These are phyloP conservation scores for Aleiodes alternator DNA, from an alignment of 2,888 invertebrate genomes.

Conservation along the genomic window DNA sequence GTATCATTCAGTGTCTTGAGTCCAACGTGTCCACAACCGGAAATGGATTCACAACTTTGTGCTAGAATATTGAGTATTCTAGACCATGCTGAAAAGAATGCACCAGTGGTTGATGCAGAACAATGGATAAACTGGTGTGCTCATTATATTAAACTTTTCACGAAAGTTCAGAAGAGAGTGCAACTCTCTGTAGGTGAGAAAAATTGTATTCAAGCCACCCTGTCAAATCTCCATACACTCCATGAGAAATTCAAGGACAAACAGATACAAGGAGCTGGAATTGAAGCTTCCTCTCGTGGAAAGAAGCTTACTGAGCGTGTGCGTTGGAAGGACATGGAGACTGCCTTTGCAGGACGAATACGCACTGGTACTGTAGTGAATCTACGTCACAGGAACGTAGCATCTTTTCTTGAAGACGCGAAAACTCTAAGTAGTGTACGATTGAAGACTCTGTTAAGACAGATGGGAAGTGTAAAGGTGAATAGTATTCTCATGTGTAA, in stretches of 20 bases:
- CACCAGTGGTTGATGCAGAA: no score
- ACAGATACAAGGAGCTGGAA: not conserved
- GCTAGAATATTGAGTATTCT: no score
- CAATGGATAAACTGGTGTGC: no score
- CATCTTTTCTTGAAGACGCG: slow-evolving; percentile 27
- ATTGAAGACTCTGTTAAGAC: slow-evolving; percentile 1
- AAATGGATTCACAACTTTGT: not conserved
- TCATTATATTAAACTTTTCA: no score
- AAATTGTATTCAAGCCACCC: not conserved
- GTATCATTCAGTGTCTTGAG: no score
- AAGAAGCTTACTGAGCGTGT: not conserved
- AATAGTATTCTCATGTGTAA: slow-evolving; percentile 38
- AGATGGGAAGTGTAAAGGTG: slow-evolving; percentile 27
- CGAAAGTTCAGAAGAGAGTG: no score
- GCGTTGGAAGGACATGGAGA: slow-evolving; percentile 9
- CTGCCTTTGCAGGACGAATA: slow-evolving; percentile 21
- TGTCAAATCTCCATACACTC: not conserved
- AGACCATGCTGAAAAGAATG: no score
- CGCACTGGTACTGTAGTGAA: slow-evolving; percentile 27
- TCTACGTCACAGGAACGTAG: slow-evolving; percentile 26
- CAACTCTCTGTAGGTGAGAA: not conserved
- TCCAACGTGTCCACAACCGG: no score
- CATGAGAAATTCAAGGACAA: slow-evolving; percentile 21
- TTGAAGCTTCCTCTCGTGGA: not conserved
- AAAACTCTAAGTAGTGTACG: not conserved